Evolutionary conservation across 1,140 invertebrate genomes (phyloP).

Genomic region (Pinna nobilis): DNA sequence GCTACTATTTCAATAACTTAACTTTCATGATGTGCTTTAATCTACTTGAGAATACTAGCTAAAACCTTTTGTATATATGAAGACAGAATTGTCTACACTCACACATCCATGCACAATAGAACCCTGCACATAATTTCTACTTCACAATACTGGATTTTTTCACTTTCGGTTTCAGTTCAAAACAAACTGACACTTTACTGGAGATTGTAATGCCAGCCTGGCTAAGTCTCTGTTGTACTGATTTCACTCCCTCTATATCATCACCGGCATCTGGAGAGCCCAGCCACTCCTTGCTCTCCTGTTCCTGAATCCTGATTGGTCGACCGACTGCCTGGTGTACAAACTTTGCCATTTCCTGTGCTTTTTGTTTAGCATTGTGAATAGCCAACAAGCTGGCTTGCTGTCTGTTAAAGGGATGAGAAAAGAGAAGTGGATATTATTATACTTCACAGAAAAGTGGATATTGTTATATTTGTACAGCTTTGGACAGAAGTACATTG

Average conservation of each 20-base stretch:
- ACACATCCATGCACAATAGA: neutral
- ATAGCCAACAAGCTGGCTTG: constrained; percentile 67
- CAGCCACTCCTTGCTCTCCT: constrained; percentile 60
- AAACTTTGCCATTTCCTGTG: constrained; percentile 69
- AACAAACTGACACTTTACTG: constrained; percentile 55
- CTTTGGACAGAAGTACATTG: too few relatives aligned
- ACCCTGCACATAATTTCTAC: neutral
- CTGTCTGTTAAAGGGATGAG: constrained; percentile 55
- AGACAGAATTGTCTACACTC: neutral
- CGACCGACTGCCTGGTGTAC: constrained; percentile 63
- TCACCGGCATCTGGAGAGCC: constrained; percentile 42
- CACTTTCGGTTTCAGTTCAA: constrained; percentile 66
- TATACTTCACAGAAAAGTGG: neutral
- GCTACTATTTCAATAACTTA: too few relatives aligned
- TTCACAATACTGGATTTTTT: constrained; percentile 37
- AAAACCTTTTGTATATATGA: neutral
- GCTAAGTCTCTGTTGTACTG: constrained; percentile 56
- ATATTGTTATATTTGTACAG: too few relatives aligned
- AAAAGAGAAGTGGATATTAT: neutral
- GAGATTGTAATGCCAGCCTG: constrained; percentile 54
- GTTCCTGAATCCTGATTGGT: constrained; percentile 60
- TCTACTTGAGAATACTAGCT: neutral
- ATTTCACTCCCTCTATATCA: constrained; percentile 50
- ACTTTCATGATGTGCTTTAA: too few relatives aligned
- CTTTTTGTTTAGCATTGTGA: constrained; percentile 71